A percentile compares a stretch with the other conserved stretches of the same genome.
phyloP scores from a whole-genome alignment of 1,140 invertebrate species.

The Pachypsylla venusta region DNA sequence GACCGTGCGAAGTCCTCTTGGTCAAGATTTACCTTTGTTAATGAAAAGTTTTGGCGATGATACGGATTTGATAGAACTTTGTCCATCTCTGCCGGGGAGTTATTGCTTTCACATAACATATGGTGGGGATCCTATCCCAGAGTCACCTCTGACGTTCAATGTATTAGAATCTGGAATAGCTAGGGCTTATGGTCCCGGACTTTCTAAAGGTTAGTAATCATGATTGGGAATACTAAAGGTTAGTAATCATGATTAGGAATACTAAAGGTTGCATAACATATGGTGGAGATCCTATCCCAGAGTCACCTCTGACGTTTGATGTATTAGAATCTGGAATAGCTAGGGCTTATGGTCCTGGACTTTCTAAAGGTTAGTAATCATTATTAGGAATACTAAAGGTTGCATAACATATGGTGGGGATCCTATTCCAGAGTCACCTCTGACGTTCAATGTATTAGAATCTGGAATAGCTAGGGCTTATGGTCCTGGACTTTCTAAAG shows the following conservation, averaged over 20 bases:
- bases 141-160: conserved; percentile 39
- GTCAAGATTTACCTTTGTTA: conserved; percentile 67
- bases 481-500: conserved; percentile 44
- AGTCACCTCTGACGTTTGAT: conserved; percentile 39
- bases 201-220: conserved; percentile 40
- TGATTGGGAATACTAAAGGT: too few relatives aligned
- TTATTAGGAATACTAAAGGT: too few relatives aligned
- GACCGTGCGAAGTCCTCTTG: conserved; percentile 73
- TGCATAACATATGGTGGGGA: conserved; percentile 76
- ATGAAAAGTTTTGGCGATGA: conserved; percentile 57
- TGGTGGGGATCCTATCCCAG: conserved; percentile 49
- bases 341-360: conserved; percentile 44
- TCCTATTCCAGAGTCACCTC: conserved; percentile 37
- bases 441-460: conserved; percentile 44
- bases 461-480: conserved; percentile 42
- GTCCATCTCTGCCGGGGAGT: conserved; percentile 71
- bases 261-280: conserved; percentile 57
- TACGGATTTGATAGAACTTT: conserved; percentile 62
- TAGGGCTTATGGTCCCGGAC: conserved; percentile 44
- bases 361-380: conserved; percentile 40
- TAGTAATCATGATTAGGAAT: too few relatives aligned
- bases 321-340: conserved; percentile 46
- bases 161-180: conserved; percentile 46
- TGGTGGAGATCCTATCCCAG: conserved; percentile 49
- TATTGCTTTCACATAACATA: conserved; percentile 80